phyloP scores from a whole-genome alignment of 2,888 invertebrate genomes.

The Malacosoma neustria region DNA sequence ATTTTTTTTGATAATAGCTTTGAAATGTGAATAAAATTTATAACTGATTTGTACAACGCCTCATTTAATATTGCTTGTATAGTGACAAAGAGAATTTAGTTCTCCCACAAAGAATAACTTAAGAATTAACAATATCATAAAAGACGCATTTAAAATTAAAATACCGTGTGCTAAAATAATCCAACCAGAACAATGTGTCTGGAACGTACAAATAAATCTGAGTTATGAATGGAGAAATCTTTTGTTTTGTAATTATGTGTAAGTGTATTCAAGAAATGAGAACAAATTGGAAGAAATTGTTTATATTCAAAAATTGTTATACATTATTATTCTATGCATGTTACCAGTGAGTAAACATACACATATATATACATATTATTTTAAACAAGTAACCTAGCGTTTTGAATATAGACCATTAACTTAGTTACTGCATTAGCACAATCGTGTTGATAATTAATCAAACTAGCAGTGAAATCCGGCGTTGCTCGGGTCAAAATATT shows the following conservation, averaged over 20 bases:
- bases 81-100: neutral
- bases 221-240: neutral
- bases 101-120: neutral
- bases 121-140: neutral
- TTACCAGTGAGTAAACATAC: too few relatives aligned
- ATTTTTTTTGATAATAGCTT: too few relatives aligned
- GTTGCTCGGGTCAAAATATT: too few relatives aligned
- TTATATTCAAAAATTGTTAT: neutral
- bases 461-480: too few relatives aligned
- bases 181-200: neutral
- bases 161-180: neutral
- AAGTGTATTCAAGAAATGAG: neutral
- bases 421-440: too few relatives aligned
- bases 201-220: neutral
- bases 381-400: too few relatives aligned
- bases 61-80: too few relatives aligned
- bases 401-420: too few relatives aligned
- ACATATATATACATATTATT: too few relatives aligned
- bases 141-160: neutral
- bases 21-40: too few relatives aligned
- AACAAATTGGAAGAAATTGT: neutral
- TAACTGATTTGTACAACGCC: too few relatives aligned
- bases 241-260: neutral
- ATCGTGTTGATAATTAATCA: too few relatives aligned
- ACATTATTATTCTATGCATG: neutral